phyloP scores from a whole-genome alignment of 2,113 vertebrate genomes.

The Rhodinocichla rosea region DNA sequence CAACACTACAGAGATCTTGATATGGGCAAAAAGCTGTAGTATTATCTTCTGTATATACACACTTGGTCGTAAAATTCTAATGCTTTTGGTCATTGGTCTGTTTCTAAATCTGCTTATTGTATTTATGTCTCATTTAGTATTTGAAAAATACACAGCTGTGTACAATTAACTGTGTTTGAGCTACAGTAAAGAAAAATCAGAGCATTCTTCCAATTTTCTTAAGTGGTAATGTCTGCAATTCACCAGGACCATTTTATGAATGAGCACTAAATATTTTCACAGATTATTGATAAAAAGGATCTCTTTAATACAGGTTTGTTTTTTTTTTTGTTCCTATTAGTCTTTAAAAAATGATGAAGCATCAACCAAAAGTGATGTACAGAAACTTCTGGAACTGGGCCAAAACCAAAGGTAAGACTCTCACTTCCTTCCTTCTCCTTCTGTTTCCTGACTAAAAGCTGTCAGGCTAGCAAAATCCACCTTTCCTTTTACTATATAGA shows the following conservation, averaged over 20 bases:
- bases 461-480: not conserved
- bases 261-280: not conserved
- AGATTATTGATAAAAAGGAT: not conserved
- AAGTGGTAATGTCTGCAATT: not conserved
- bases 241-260: not conserved
- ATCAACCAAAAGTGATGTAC: constrained; percentile 87
- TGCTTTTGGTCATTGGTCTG: not conserved
- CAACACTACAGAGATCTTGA: not conserved
- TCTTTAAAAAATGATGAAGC: constrained; percentile 89
- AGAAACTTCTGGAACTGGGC: constrained; percentile 91
- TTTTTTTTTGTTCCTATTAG: constrained; percentile 69
- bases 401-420: constrained; percentile 90
- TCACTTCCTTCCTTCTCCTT: not conserved
- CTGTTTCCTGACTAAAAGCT: not conserved
- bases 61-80: not conserved
- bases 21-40: not conserved
- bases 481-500: not conserved
- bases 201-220: not conserved
- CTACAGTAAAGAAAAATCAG: not conserved
- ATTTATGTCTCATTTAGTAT: not conserved
- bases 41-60: not conserved
- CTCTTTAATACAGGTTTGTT: not conserved
- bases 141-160: not conserved
- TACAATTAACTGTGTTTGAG: not conserved
- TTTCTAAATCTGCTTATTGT: not conserved